Evolutionary conservation across 30 jellyfish, hydroid and myxozoan species (phyloP), one percentile per base, ranked within the genome.

Genomic region (Hydra vulgaris): DNA sequence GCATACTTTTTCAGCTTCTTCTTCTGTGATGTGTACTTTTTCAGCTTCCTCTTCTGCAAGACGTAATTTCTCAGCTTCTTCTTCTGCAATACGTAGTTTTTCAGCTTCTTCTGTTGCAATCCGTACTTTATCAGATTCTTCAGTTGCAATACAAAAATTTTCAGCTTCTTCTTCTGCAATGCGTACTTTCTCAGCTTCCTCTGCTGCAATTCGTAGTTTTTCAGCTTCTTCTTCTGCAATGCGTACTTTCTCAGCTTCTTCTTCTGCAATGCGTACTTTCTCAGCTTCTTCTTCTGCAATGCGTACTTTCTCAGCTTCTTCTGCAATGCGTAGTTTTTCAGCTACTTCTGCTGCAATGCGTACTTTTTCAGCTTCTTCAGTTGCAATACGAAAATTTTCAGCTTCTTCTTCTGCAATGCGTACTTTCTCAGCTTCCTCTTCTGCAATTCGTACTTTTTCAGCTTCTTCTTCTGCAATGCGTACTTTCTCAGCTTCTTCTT

Each of bases 181-280:
- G 25, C 83, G 53, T 22, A 0, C 53, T 3, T 23, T 69, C 21
- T 67, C 87, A 15, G 70, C 87, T 80, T 70, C 72, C n/a, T 80
- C 73, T 5, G 66, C 70, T 25, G 7, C 68, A 22, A 66, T 74
- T 4, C 73, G 68, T 80, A 25, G 53, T 52, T 66, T 70, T 8
- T 80, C 84, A 8, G 82, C 87, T 26, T 80, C 87, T 80, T 0
- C 87, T 80, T 56, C 87, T 61, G 68, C 87, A 23, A 80, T 0
- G 12, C 71, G 21, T 18, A 61, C 72, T 55, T 18, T 80, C 7
- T 80, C 84, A n/a, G 86, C 82, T 0, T 54, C 86, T n/a, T n/a
- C n/a, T 53, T 79, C 86, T 54, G 27, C 53, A 54, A 69, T 73
- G 18, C 56, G 82, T 0, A 71, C 22, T 79, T 55, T 27, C 21